Evolutionary conservation across 2,797 vertebrate genomes (phyloP), one percentile per base, ranked within the genome.

Genomic region (Anguilla pacifica): DNA sequence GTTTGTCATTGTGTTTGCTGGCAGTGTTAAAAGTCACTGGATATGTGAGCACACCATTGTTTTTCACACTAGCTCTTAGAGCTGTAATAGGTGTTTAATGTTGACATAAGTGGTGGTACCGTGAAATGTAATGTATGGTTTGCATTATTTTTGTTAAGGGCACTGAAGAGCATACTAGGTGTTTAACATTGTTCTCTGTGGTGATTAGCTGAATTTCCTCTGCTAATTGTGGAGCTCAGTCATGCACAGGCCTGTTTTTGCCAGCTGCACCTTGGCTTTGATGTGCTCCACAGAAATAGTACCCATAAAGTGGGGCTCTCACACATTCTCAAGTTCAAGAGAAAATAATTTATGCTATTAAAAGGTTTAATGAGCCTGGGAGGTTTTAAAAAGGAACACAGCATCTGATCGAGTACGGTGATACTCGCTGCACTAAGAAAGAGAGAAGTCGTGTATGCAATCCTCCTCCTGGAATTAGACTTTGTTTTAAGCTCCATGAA

Each of bases 171-270:
- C 28, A 35, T n/a, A 28, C 7, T 82, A 49, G 79, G 79, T 82
- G 10, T 84, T 43, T 83, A 49, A 49, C 53, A 70, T 64, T 87
- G 67, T 86, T 86, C 35, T 87, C 57, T 84, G 57, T 25, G 86
- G 89, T 94, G 91, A 93, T 94, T 90, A 90, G 91, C 84, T 89
- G 83, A 64, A 92, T 91, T 53, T 89, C 35, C 10, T 84, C 25
- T 25, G 88, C 89, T 90, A 93, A 93, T 93, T 93, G 86, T 89
- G 82, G 87, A 88, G 86, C 85, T 90, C 88, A 90, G 88, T 86
- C 92, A 55, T 89, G 92, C 90, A 59, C 13, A 87, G 92, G 88
- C 93, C 91, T 95, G 94, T 95, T 90, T 92, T 94, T 92, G 94
- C 90, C 89, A 88, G 89, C 92, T 92, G 89, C 90, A 57, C 55